Percentiles rank a stretch among this genome's conserved stretches.
Conservation (phyloP, 1,140 invertebrate genomes). For the Chelonus insularis region DNA sequence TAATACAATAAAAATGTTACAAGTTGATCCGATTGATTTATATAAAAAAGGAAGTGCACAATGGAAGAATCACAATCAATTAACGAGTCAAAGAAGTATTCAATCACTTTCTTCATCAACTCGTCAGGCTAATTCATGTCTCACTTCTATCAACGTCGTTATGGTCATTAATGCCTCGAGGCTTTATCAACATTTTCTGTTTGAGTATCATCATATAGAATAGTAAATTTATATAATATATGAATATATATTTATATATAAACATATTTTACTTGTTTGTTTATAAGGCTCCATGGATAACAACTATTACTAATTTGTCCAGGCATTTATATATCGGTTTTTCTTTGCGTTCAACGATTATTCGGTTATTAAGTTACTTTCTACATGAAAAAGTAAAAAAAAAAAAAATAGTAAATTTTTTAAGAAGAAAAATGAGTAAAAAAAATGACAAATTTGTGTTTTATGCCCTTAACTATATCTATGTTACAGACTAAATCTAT, state of each 20-base stretch:
- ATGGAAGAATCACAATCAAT: slow-evolving; percentile 24
- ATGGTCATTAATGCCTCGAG: background rate
- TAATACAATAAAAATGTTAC: background rate
- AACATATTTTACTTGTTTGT: slow-evolving; percentile 25
- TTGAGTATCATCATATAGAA: background rate
- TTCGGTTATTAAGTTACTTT: background rate
- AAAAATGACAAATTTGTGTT: slow-evolving; percentile 11
- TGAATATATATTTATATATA: slow-evolving; percentile 35
- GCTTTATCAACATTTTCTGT: background rate
- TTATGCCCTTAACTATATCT: slow-evolving; percentile 58
- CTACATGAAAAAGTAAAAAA: slow-evolving; percentile 15
- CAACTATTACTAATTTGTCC: slow-evolving; percentile 46
- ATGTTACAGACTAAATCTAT: slow-evolving; percentile 61
- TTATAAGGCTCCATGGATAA: slow-evolving; percentile 54
- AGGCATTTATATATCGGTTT: slow-evolving; percentile 34
- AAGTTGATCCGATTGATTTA: background rate
- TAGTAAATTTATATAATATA: slow-evolving; percentile 13
- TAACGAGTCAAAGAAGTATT: background rate
- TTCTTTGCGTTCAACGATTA: background rate
- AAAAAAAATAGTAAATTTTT: slow-evolving; percentile 31
- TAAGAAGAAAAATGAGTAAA: slow-evolving; percentile 36
- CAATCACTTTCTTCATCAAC: background rate
- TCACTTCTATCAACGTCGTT: slow-evolving; percentile 1
- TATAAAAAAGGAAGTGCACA: slow-evolving; percentile 23
- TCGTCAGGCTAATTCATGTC: background rate